These are phyloP conservation scores for Serrognathus titanus DNA, from an alignment of 2,888 invertebrate species.

Conservation along the genomic window DNA sequence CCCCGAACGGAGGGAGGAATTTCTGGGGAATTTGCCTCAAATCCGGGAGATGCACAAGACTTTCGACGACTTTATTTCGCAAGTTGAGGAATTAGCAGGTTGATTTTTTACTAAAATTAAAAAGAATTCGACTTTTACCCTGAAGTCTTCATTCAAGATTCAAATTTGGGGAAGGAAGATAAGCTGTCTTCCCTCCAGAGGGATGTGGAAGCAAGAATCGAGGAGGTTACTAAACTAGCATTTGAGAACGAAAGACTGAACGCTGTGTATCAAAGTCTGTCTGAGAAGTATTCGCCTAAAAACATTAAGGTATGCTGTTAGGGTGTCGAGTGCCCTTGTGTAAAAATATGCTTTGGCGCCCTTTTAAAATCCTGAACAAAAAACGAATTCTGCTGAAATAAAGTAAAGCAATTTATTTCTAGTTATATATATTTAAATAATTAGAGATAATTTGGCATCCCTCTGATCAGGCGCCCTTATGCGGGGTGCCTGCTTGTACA, in stretches of 20 bases:
- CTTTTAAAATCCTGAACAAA: too few relatives aligned
- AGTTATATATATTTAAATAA: too few relatives aligned
- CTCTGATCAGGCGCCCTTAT: too few relatives aligned
- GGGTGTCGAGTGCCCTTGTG: too few relatives aligned
- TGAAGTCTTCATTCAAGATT: conserved; percentile 48
- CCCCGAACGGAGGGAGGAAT: conserved; percentile 69
- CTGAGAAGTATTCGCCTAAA: conserved; percentile 70
- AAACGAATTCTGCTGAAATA: too few relatives aligned
- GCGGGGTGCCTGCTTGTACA: too few relatives aligned
- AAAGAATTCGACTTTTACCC: conserved; percentile 1
- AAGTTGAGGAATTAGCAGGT: conserved; percentile 69
- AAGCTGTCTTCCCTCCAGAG: conserved; percentile 57
- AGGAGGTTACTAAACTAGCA: conserved; percentile 67
- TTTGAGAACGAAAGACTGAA: conserved; percentile 68
- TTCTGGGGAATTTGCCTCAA: conserved; percentile 66
- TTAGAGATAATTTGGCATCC: too few relatives aligned
- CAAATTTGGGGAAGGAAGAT: conserved; percentile 65
- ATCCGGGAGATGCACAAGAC: conserved; percentile 65
- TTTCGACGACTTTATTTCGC: conserved; percentile 67
- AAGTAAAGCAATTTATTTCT: too few relatives aligned
- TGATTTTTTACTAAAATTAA: conserved; percentile 28
- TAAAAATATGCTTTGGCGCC: too few relatives aligned
- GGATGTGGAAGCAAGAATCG: conserved; percentile 62
- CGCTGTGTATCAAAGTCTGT: conserved; percentile 66
- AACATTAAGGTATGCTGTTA: conserved; percentile 66